These are phyloP conservation scores for Urocynchramus pylzowi DNA, from an alignment of 2,113 vertebrate species.

Conservation along the genomic window DNA sequence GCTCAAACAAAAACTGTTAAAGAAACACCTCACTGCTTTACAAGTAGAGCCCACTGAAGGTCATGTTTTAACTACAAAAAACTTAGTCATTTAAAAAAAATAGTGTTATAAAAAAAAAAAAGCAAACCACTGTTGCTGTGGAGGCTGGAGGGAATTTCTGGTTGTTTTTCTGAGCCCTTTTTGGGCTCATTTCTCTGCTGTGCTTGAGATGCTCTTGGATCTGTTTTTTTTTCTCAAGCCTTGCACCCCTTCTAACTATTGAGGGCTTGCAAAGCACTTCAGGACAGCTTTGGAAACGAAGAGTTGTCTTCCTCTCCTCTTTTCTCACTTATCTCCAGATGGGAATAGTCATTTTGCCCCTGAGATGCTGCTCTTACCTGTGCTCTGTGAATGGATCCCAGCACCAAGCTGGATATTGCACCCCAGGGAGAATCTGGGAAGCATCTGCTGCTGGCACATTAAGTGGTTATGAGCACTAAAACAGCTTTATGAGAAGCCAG, in stretches of 20 bases:
- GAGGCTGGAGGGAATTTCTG: not conserved
- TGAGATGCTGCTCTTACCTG: not conserved
- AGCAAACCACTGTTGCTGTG: not conserved
- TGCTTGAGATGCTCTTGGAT: fast-evolving
- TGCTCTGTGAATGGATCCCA: not conserved
- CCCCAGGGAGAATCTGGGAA: not conserved
- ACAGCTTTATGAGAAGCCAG: not conserved
- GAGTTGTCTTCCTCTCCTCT: not conserved
- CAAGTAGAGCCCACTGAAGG: not conserved
- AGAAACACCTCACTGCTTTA: not conserved
- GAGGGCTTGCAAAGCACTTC: not conserved
- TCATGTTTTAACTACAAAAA: not conserved
- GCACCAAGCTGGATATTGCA: fast-evolving
- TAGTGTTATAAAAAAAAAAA: not conserved
- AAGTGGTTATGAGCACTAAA: not conserved
- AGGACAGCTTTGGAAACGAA: not conserved
- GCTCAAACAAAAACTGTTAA: not conserved
- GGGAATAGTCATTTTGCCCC: not conserved
- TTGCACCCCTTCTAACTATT: not conserved
- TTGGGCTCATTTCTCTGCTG: not conserved
- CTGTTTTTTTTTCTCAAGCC: not conserved
- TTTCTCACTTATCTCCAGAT: not conserved
- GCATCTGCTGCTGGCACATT: not conserved
- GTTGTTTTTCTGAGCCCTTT: not conserved
- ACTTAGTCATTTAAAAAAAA: not conserved